Evolutionary conservation across 2,797 vertebrate species (phyloP).

Genomic region (Delichon dasypus): DNA sequence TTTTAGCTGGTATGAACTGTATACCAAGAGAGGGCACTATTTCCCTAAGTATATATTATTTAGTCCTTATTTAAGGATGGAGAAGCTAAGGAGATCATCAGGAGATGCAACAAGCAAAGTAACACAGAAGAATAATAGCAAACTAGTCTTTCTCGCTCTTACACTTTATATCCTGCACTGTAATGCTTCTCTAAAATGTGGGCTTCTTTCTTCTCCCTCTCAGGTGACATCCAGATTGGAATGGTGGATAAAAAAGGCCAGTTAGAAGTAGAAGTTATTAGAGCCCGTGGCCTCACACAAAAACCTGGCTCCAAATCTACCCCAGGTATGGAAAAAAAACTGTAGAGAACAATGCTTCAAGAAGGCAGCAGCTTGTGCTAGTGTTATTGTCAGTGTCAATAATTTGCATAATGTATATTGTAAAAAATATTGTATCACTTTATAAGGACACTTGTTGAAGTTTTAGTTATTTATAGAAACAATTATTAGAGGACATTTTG

Average conservation of each 20-base stretch:
- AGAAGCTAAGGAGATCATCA: neutral
- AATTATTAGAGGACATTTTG: neutral
- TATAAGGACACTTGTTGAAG: neutral
- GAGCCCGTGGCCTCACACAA: constrained; percentile 92
- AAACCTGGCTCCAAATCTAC: constrained; percentile 97
- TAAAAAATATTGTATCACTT: neutral
- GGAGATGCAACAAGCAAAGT: neutral
- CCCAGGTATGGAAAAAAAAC: constrained; percentile 82
- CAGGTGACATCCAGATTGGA: constrained; percentile 97
- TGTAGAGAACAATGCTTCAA: neutral
- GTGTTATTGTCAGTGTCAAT: neutral
- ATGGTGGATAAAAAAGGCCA: constrained; percentile 99
- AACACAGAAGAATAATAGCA: neutral
- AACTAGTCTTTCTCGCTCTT: neutral
- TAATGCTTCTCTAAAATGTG: neutral
- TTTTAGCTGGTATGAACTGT: neutral
- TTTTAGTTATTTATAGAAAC: neutral
- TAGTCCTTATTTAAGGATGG: neutral
- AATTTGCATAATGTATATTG: neutral
- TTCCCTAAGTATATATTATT: neutral
- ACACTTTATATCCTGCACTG: accelerated
- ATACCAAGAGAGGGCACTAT: neutral
- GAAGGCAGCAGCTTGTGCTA: neutral
- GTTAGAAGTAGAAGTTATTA: constrained; percentile 97
- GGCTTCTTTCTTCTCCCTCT: neutral